phyloP scores from a whole-genome alignment of 2,113 vertebrate species.

The Melanocharis versteri region DNA sequence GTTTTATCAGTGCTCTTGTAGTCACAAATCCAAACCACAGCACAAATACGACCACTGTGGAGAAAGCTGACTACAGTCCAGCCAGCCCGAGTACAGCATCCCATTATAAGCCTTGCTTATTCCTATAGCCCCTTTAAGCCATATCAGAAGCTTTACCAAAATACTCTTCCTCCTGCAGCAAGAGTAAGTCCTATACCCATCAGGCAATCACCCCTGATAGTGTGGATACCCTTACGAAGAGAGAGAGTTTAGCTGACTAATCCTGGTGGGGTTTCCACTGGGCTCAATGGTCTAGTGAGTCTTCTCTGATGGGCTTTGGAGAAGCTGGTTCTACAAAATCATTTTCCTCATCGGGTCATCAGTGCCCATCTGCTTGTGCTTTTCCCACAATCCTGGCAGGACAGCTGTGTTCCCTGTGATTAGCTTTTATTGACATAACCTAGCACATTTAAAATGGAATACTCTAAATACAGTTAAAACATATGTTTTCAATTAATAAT shows the following conservation, averaged over 20 bases:
- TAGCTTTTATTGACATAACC: background rate
- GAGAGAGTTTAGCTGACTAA: background rate
- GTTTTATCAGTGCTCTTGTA: background rate
- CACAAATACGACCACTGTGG: rapidly evolving
- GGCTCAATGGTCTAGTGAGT: background rate
- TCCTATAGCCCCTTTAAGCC: background rate
- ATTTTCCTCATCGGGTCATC: background rate
- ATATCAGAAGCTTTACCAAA: background rate
- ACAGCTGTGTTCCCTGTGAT: background rate
- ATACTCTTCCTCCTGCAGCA: background rate
- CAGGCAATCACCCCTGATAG: background rate
- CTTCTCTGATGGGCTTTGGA: background rate
- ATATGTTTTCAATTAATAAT: background rate
- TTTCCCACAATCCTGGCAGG: background rate
- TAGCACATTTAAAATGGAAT: background rate
- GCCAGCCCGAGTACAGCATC: background rate
- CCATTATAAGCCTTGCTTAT: background rate
- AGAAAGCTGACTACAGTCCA: background rate
- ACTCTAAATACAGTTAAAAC: background rate
- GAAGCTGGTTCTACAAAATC: rapidly evolving
- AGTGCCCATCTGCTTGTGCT: background rate
- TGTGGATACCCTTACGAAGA: background rate
- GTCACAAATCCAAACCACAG: background rate
- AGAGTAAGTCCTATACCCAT: background rate
- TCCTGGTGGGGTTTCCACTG: background rate